Evolutionary conservation across 1,140 invertebrate species (phyloP), one percentile per base, ranked within the genome.

Genomic region (Hyles euphorbiae): DNA sequence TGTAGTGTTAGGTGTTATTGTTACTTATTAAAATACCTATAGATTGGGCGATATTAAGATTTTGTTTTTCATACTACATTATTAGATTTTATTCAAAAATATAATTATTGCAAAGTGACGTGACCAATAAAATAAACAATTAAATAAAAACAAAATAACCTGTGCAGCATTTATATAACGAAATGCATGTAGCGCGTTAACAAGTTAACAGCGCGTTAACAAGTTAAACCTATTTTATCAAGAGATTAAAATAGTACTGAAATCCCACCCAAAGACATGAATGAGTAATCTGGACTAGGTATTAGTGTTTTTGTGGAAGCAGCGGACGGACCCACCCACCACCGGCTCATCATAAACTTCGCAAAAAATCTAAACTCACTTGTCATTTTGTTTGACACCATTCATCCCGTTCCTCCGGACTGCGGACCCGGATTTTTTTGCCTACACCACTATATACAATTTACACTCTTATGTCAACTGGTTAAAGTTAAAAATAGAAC

Each of bases 331-430:
- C 46, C 10, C 9, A 32, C 11, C 12, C 57, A 61, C 58, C 58
- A 66, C 55, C 43, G 58, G 56, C 65, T 64, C 65, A 73, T 61
- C 61, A 78, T 76, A 76, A 76, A 76, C 73, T 53, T 60, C 48
- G 74, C 75, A 83, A 83, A 83, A 85, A 80, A 81, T 73, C 56
- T 61, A 75, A 83, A 75, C 70, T 83, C 72, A 76, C 83, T 83
- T 79, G 82, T 85, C 81, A 85, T 82, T 83, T 84, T 87, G 84
- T 83, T 84, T 87, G 84, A 87, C 84, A 85, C 77, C 81, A 85
- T 85, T 83, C 84, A 87, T 84, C 64, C 81, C 73, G 79, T 67
- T 72, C 76, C 76, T 67, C 73, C 74, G 77, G 70, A 76, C 69
- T 68, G 70, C 74, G 78, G 68, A 76, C 69, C 66, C 61, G 33